Evolutionary conservation across 2,888 invertebrate species (phyloP).

Genomic region (Sesia apiformis): DNA sequence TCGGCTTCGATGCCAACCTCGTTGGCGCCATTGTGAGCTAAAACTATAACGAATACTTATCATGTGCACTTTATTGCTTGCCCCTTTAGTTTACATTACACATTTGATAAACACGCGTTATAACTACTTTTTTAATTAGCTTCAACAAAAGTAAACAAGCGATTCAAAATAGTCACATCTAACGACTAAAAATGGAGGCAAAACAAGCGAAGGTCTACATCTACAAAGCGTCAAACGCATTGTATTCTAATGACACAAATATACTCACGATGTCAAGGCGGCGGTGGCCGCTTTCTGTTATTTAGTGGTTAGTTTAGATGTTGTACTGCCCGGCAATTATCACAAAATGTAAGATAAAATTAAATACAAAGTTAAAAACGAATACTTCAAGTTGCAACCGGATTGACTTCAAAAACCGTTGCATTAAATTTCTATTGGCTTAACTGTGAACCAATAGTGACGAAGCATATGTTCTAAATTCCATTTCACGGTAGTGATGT

Average conservation of each 20-base stretch:
- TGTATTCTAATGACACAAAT: conserved; percentile 15
- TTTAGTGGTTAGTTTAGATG: conserved; percentile 28
- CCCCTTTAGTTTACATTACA: conserved; percentile 1
- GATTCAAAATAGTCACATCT: conserved; percentile 37
- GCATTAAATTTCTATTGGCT: conserved; percentile 50
- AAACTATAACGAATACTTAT: conserved; percentile 15
- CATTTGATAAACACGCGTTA: background rate
- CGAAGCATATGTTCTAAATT: conserved; percentile 21
- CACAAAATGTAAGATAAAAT: conserved; percentile 27
- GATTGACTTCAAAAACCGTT: conserved; percentile 67
- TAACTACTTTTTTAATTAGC: background rate
- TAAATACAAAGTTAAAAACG: conserved; percentile 35
- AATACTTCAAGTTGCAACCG: conserved; percentile 49
- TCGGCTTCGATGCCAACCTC: conserved; percentile 69
- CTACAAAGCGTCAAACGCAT: conserved; percentile 34
- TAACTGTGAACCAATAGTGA: conserved; percentile 31
- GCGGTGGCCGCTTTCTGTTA: conserved; percentile 46
- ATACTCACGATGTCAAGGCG: conserved; percentile 49
- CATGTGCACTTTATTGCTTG: conserved; percentile 33
- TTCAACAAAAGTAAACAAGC: conserved; percentile 26
- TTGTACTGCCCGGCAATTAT: conserved; percentile 28
- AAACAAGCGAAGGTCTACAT: conserved; percentile 61
- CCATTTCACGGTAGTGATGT: conserved; percentile 16
- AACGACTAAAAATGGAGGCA: conserved; percentile 69
- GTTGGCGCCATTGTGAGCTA: conserved; percentile 76